phyloP scores from a whole-genome alignment of 2,797 vertebrate genomes.

The Hippopotamyrus pictus region DNA sequence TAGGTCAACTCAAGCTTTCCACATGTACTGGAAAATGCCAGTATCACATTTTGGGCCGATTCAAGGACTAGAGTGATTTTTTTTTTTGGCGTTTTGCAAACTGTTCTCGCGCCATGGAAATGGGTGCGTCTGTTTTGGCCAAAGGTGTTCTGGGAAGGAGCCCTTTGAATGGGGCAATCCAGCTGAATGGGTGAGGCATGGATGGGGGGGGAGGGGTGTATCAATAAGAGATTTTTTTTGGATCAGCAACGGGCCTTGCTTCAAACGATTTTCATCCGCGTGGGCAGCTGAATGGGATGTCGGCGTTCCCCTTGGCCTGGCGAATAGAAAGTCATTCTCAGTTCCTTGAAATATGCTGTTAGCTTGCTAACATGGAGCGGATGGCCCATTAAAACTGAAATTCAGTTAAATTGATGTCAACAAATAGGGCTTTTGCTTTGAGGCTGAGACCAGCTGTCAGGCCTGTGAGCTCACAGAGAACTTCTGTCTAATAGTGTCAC shows the following conservation, averaged over 20 bases:
- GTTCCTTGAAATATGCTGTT: not conserved
- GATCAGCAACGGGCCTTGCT: no score
- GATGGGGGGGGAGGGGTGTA: no score
- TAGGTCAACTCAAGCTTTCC: not conserved
- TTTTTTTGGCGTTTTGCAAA: not conserved
- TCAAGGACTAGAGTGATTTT: not conserved
- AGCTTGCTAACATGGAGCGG: not conserved
- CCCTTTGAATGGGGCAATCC: not conserved
- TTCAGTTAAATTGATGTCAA: not conserved
- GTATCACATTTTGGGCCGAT: not conserved
- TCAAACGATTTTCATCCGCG: not conserved
- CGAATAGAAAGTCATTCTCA: not conserved
- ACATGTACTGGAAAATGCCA: not conserved
- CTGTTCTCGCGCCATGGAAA: not conserved
- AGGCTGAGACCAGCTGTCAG: not conserved
- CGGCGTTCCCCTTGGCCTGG: not conserved
- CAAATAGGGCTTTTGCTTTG: not conserved
- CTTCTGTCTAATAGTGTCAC: not conserved
- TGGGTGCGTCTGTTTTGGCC: not conserved
- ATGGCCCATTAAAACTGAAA: not conserved
- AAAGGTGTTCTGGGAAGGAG: not conserved
- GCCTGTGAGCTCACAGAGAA: not conserved
- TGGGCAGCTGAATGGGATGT: not conserved
- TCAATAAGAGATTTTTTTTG: not conserved
- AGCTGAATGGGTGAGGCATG: not conserved